Base-by-base conservation (phyloP, 2,888 invertebrate genomes). In the Tachina fera region DNA sequence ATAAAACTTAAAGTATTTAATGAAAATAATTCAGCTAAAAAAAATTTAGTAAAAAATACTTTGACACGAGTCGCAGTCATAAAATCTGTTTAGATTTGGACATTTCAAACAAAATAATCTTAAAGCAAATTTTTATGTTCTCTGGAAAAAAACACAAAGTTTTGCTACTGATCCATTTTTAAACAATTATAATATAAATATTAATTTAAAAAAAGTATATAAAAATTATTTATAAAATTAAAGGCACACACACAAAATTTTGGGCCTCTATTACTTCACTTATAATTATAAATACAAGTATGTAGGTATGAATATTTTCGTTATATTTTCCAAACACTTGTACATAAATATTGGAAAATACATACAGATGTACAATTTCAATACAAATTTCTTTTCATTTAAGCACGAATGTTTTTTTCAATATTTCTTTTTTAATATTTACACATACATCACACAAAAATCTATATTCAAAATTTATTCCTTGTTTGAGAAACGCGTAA, bases 41-140 rank as follows among this genome's bases (percentile, higher is more conserved):
- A 45, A 74, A 6, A 51, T 53, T 53, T 45, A 31, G 31, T 31
- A 6, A n/a, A 53, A 49, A 49, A 51, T 41, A 61, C 43, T 71
- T 22, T 49, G 19, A 70, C 43, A 70, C 49, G 16, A 49, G 31
- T 22, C 14, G 6, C 39, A 43, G 11, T 11, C 22, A 61, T 31
- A 3, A 14, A 43, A 49, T 84, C 70, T 74, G 75, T 68, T 83
- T 78, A 45, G 58, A 67, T 65, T 47, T 10, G 43, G 47, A 49
- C 63, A 56, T 75, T 76, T 68, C 0, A 75, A 60, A 67, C 51
- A 70, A 4, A 72, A 61, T 77, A 80, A 74, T 80, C 43, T 74
- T 51, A 78, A 63, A 6, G 41, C 41, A 58, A 65, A 53, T 70
- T 51, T 60, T 13, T 13, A 72, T 71, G 56, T 70, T 70, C 9